Base-by-base conservation (phyloP, 2,113 vertebrate genomes). In the Sander vitreus region DNA sequence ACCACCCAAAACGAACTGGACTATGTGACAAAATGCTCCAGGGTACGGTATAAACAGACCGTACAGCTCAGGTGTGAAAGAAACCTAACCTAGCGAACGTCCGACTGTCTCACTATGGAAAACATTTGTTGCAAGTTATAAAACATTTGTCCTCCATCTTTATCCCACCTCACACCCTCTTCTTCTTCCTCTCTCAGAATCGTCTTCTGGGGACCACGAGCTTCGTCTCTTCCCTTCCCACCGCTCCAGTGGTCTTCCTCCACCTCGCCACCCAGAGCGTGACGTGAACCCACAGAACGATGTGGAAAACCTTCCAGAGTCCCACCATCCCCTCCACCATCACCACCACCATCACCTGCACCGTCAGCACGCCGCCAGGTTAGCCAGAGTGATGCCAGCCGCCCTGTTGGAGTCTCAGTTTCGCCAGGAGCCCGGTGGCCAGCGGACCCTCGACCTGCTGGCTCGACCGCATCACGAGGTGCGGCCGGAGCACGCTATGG, bases 181-280 rank as follows among this genome's bases (percentile, higher is more conserved):
- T 50, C 36, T 5, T 70, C 27, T 7, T 48, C 48, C 62, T 45
- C 15, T 59, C 79, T 60, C 87, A 93, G 93, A 90, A 11, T 85
- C 84, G 5, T 85, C 75, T 0, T 85, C 85, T 27, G 88, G 76
- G 2, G 78, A 81, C 15, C 81, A 55, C 0, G 70, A 85, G 70
- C 63, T 80, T 2, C 76, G 14, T 43, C 51, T 62, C 43, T 59
- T 88, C 51, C 74, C 86, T 16, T 66, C 85, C 8, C 85, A 11
- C 0, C 87, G 25, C 48, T 36, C 78, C 27, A 27, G 27, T 27
- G 2, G 2, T 27, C 2, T 27, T 27, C 27, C 27, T 27, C 27
- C 27, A 27, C 27, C 27, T 27, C 27, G 27, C 27, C 50, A 11
- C 11, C 71, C 43, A 18, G 70, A 54, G 2, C 70, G 25, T 0